Conservation (phyloP, 1,140 invertebrate species). For the Zophobas atratus region DNA sequence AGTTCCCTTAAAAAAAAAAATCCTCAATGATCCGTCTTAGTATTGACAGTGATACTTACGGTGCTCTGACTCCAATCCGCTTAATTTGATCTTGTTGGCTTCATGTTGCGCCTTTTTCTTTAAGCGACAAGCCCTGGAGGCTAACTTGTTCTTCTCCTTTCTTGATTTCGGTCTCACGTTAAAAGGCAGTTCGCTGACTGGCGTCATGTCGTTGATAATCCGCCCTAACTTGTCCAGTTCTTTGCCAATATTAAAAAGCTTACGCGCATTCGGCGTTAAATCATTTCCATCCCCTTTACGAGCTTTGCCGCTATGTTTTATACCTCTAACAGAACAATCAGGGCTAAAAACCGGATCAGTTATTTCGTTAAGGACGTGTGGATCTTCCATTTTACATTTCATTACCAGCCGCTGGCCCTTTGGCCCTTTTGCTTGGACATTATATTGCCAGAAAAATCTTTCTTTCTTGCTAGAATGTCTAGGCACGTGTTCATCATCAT, state of each 20-base stretch:
- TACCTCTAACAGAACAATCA: constrained; percentile 89
- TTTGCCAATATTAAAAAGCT: constrained; percentile 91
- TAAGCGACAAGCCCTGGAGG: constrained; percentile 93
- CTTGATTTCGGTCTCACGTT: constrained; percentile 91
- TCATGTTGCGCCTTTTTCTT: constrained; percentile 97
- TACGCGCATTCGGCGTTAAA: constrained; percentile 94
- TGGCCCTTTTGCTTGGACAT: constrained; percentile 98
- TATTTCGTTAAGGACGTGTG: constrained; percentile 91
- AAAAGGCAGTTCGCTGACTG: constrained; percentile 93
- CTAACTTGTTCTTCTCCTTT: constrained; percentile 98
- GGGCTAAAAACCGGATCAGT: constrained; percentile 96
- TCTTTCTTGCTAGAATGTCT: constrained; percentile 80
- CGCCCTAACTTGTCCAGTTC: constrained; percentile 93
- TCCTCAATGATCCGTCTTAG: no score
- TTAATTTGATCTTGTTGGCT: constrained; percentile 95
- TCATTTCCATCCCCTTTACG: constrained; percentile 98
- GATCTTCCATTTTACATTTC: constrained; percentile 89
- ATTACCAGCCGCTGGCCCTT: constrained; percentile 91
- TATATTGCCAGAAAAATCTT: constrained; percentile 98
- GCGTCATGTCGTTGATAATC: constrained; percentile 96
- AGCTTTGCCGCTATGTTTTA: constrained; percentile 94
- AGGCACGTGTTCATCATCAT: constrained; percentile 77
- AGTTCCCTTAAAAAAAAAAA: constrained; percentile 72
- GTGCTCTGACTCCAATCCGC: constrained; percentile 94
- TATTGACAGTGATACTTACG: constrained; percentile 75